Evolutionary conservation across 2,113 vertebrate genomes (phyloP), one percentile per base, ranked within the genome.

Genomic region (Nycticorax nycticorax): DNA sequence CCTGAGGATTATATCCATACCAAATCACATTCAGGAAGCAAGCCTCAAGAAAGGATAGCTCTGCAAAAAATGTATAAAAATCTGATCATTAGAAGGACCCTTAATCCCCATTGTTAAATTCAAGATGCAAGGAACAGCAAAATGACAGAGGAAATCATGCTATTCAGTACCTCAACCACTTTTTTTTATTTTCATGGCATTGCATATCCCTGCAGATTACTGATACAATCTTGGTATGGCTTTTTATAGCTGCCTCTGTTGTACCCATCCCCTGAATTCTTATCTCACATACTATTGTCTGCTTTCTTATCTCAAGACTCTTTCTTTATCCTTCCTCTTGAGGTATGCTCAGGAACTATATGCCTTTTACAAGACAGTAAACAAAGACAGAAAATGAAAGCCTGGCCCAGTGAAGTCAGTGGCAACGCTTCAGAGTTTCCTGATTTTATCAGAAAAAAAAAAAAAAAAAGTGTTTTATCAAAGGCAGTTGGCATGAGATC

Each of bases 221-320:
- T 76, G 93, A 95, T 94, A 88, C 5, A 63, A 92, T 88, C 92
- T 79, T 2, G 2, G 45, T 67, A 62, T 0, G 5, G 16, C 6
- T 89, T 92, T 93, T 89, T 87, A 88, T 35, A 96, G 74, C 37
- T 89, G 95, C 41, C 33, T 88, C 74, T 93, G 47, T 91, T 80
- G 53, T 83, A 91, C 41, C 63, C 57, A 83, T 85, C n/a, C 26
- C 45, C 37, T 71, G 87, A 96, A 93, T 95, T 89, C 89, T 94
- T 95, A 96, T 97, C 95, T 96, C 59, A 66, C 45, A 80, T 79
- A 19, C 77, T 89, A 52, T 69, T 95, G 84, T 96, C 91, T 93
- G 81, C 37, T 92, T 92, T 91, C 77, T 97, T 96, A 95, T 97
- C 94, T 97, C 67, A 85, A 23, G 18, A 79, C 55, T 76, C 71